Evolutionary conservation across 2,797 vertebrate genomes (phyloP), one percentile per base, ranked within the genome.

Genomic region (Halcyon chelicuti): DNA sequence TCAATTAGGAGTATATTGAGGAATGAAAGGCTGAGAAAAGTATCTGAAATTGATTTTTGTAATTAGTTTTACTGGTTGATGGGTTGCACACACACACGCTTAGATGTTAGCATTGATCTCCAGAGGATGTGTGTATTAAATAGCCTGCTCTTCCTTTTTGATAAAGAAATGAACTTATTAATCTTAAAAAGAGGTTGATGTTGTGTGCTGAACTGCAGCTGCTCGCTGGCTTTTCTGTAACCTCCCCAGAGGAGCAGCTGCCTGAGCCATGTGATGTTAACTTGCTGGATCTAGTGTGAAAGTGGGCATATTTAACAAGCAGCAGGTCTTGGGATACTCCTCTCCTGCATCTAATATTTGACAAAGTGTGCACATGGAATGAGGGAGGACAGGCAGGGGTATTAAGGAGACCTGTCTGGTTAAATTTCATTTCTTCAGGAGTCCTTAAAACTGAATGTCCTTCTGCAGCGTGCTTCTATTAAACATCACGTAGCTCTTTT

Each of bases 51-150:
- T 96, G 95, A 97, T 96, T 97, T 96, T 94, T 83, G 86, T 93
- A 95, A 94, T 97, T 95, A 95, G 95, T 97, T 97, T 96, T 93
- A 95, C 87, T 94, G 75, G 82, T 83, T 97, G 95, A 92, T 96
- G 96, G 81, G 95, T 96, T 78, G 90, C 87, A 84, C 0, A 4
- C 77, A 76, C 70, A 49, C 87, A 88, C 0, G 0, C 92, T 82
- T 79, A 77, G 65, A 86, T 95, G 75, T 88, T 93, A 76, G 62
- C 90, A 94, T 93, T 95, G 92, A 94, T 95, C 94, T 96, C 92
- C 57, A 76, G 94, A 90, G 86, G 55, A 72, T 65, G 47, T 86
- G 51, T 88, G 35, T 95, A 77, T 95, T 96, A 83, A 95, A 88
- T 87, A 84, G 93, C 39, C 75, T 75, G 54, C 52, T 90, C 58